Percentiles rank a stretch among this genome's conserved stretches.
These are phyloP conservation scores for Cyclina sinensis DNA, from an alignment of 1,140 invertebrate species.

Conservation along the genomic window DNA sequence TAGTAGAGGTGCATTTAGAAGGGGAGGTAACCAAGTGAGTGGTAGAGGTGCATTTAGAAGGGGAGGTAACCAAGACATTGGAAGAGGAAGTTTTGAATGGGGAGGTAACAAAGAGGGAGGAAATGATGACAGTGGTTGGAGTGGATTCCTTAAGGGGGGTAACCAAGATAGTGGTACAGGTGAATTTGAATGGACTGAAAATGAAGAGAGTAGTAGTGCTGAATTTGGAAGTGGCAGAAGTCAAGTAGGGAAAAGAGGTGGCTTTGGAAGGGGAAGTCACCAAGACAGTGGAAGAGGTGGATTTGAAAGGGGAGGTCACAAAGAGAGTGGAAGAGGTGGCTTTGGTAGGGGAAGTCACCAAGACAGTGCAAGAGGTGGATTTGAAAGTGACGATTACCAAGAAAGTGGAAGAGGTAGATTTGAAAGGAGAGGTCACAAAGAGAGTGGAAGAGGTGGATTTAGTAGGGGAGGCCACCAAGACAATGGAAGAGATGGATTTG, in stretches of 20 bases:
- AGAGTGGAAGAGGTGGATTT: constrained; percentile 1
- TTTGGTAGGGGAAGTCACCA: too few species aligned
- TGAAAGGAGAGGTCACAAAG: not conserved
- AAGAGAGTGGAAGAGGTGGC: too few species aligned
- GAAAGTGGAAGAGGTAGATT: constrained; percentile 4
- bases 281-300: not conserved
- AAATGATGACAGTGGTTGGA: not conserved
- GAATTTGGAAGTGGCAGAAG: constrained; percentile 34
- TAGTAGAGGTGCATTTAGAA: not conserved
- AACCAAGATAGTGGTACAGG: not conserved
- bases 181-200: not conserved
- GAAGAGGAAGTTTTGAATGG: not conserved
- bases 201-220: constrained; percentile 16
- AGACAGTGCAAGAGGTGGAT: not conserved
- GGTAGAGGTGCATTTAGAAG: constrained; percentile 6
- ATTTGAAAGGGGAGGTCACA: not conserved
- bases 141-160: not conserved
- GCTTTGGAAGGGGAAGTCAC: constrained; percentile 1
- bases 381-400: not conserved
- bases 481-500: not conserved
- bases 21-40: too few species aligned
- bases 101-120: not conserved
- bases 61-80: not conserved
- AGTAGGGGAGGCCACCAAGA: not conserved
- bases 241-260: constrained; percentile 1